These are phyloP conservation scores for Dynastes hyllus DNA, from an alignment of 2,888 invertebrate species.

Conservation along the genomic window DNA sequence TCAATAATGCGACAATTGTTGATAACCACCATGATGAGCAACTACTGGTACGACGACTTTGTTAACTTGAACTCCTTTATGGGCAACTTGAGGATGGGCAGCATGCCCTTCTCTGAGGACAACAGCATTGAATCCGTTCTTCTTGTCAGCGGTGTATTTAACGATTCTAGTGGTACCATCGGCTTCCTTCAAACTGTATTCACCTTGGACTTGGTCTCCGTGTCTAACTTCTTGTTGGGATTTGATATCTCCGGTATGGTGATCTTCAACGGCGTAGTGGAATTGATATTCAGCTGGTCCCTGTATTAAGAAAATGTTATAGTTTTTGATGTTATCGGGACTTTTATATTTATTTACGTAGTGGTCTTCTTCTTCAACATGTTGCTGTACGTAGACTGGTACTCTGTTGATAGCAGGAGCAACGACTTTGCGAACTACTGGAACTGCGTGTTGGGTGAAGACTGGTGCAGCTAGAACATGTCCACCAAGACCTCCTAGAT, in stretches of 20 bases:
- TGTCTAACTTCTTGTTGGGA: conserved; percentile 42
- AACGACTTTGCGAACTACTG: conserved; percentile 23
- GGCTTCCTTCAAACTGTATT: conserved; percentile 44
- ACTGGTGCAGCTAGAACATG: neutral
- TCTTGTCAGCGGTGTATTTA: conserved; percentile 43
- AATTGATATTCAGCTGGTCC: conserved; percentile 46
- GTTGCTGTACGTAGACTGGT: conserved; percentile 27
- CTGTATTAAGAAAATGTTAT: neutral
- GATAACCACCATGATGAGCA: conserved; percentile 25
- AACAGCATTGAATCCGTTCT: conserved; percentile 45
- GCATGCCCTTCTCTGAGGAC: conserved; percentile 43
- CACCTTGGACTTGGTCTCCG: conserved; percentile 34
- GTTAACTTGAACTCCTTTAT: conserved; percentile 8
- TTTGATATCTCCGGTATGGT: conserved; percentile 47
- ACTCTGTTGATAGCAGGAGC: conserved; percentile 25
- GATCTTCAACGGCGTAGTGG: conserved; percentile 48
- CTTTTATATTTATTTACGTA: conserved; percentile 20
- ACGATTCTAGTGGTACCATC: conserved; percentile 45
- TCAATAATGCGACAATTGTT: conserved; percentile 1
- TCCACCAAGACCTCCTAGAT: neutral
- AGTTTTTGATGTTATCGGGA: neutral
- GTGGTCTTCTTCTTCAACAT: conserved; percentile 24
- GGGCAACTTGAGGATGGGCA: conserved; percentile 52
- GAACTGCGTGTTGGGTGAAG: conserved; percentile 13
- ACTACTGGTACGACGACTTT: conserved; percentile 19